Conservation (phyloP, 2,113 vertebrate genomes). For the Periophthalmus modestus region DNA sequence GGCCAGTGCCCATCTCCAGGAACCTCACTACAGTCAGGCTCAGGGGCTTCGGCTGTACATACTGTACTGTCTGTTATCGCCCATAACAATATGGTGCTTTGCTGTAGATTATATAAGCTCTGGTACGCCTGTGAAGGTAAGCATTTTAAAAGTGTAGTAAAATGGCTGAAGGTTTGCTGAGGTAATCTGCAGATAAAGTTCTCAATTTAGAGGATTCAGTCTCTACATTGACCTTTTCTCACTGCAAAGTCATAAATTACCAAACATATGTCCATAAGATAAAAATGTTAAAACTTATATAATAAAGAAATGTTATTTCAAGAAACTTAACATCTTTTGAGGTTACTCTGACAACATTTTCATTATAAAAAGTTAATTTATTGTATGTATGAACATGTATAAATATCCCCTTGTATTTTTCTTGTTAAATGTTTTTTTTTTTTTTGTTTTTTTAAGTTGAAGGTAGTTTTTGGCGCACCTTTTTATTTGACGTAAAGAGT, state of each 20-base stretch:
- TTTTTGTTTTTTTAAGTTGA: background rate
- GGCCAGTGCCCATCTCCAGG: constrained; percentile 36
- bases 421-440: background rate
- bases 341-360: background rate
- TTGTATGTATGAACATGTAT: background rate
- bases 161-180: constrained; percentile 22
- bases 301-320: no score
- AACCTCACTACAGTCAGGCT: constrained; percentile 23
- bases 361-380: background rate
- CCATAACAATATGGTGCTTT: constrained; percentile 46
- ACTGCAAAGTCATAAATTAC: background rate
- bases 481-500: background rate
- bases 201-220: constrained; percentile 19
- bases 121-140: constrained; percentile 10
- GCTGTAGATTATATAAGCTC: constrained; percentile 46
- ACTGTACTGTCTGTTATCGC: constrained; percentile 19
- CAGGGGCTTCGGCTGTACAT: constrained; percentile 18
- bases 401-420: background rate
- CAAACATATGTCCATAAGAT: background rate
- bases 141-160: constrained; percentile 22
- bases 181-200: constrained; percentile 27
- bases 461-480: background rate
- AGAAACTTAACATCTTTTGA: no score
- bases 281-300: no score
- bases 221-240: constrained; percentile 28